These are phyloP conservation scores for Steinernema scapterisci DNA, from an alignment of 2,888 invertebrate species.

Conservation along the genomic window DNA sequence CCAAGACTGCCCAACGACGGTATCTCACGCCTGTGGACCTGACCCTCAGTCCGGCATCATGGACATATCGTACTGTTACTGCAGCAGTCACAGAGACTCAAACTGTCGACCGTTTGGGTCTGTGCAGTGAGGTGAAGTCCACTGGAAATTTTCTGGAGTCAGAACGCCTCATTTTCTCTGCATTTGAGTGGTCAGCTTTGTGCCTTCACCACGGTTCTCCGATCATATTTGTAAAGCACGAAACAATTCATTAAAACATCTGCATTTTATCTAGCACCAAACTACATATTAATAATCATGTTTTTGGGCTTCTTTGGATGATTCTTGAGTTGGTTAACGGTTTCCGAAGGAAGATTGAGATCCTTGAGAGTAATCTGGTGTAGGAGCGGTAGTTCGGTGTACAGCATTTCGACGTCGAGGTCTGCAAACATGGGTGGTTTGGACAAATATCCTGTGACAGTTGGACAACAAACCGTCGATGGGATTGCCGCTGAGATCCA, in stretches of 20 bases:
- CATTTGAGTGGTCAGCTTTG: too few species aligned
- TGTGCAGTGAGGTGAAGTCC: too few species aligned
- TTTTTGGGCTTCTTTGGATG: constrained; percentile 10
- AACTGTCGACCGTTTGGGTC: neutral
- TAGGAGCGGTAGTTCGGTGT: constrained; percentile 33
- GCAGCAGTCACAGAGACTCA: neutral
- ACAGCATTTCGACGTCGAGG: constrained; percentile 45
- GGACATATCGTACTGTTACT: constrained; percentile 23
- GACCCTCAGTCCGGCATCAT: neutral
- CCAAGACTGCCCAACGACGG: neutral
- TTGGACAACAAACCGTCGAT: constrained; percentile 44
- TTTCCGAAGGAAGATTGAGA: constrained; percentile 4
- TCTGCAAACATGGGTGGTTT: constrained; percentile 38
- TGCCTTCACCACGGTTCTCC: too few species aligned
- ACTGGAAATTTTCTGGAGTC: too few species aligned
- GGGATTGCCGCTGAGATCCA: constrained; percentile 54
- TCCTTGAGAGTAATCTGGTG: constrained; percentile 29
- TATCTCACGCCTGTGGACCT: neutral
- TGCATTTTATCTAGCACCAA: neutral
- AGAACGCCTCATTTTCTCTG: too few species aligned
- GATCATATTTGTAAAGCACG: neutral
- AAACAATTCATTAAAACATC: neutral
- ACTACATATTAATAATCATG: neutral
- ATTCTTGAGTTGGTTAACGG: neutral
- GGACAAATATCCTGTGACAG: neutral